Percentiles rank a stretch among this genome's conserved stretches.
Conservation (phyloP, 2,797 vertebrate species). For the Malurus leucopterus region DNA sequence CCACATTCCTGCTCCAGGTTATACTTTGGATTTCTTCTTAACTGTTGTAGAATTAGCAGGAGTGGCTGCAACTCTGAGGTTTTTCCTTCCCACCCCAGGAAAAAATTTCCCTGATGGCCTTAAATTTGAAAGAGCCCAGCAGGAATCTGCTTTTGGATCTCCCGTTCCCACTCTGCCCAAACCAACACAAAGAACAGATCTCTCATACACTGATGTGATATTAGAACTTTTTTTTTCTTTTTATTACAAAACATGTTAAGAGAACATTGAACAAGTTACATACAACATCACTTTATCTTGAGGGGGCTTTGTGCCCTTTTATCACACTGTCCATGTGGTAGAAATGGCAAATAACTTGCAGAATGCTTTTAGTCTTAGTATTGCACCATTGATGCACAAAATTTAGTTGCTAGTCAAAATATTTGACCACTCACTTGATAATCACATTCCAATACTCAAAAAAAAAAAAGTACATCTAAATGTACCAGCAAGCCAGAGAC, state of each 20-base stretch:
- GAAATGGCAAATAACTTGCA: conserved; percentile 61
- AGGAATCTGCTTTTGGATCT: not conserved
- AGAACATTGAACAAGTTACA: conserved; percentile 67
- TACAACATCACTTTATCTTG: conserved; percentile 49
- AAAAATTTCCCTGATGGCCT: not conserved
- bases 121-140: not conserved
- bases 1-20: not conserved
- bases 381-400: conserved; percentile 48
- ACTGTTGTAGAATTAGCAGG: not conserved
- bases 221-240: conserved; percentile 44
- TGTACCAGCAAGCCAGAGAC: conserved; percentile 50
- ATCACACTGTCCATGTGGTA: conserved; percentile 37
- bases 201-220: conserved; percentile 11
- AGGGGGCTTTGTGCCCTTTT: conserved; percentile 41
- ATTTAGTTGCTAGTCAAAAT: conserved; percentile 49
- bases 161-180: not conserved
- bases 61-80: not conserved
- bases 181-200: not conserved
- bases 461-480: conserved; percentile 17
- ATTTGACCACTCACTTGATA: conserved; percentile 37
- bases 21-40: not conserved
- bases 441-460: conserved; percentile 34
- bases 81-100: not conserved
- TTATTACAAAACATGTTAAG: conserved; percentile 68
- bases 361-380: conserved; percentile 42